phyloP scores from a whole-genome alignment of 2,888 invertebrate genomes.

The Latrodectus elegans region DNA sequence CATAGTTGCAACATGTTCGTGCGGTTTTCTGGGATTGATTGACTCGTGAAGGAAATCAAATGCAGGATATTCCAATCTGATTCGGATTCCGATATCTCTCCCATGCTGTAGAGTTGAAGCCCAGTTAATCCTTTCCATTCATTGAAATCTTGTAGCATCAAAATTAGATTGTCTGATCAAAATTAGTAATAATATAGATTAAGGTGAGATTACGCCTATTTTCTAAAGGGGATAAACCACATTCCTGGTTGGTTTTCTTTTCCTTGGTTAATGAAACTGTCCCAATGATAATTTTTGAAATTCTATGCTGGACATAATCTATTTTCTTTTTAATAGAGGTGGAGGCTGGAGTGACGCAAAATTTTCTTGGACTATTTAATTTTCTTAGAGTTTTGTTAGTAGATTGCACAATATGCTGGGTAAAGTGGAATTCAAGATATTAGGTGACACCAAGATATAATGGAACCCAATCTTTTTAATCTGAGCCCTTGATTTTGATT shows the following conservation, averaged over 20 bases:
- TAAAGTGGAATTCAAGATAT: conserved; percentile 10
- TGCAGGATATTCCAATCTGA: neutral
- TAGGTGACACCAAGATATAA: neutral
- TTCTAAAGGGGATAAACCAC: neutral
- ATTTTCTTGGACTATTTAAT: neutral
- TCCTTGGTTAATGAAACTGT: neutral
- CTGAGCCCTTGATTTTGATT: neutral
- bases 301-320: neutral
- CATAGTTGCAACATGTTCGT: neutral
- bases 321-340: neutral
- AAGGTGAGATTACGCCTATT: neutral
- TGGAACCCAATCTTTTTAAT: neutral
- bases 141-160: neutral
- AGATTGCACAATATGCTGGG: neutral
- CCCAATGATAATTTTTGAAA: neutral
- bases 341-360: neutral
- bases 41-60: neutral
- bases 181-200: too few species aligned
- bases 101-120: neutral
- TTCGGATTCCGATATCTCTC: neutral
- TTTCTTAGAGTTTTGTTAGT: conserved; percentile 1
- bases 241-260: neutral
- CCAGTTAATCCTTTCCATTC: neutral
- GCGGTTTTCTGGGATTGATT: neutral
- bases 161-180: neutral